Conservation (phyloP, 2,888 invertebrate species). For the Cosmorhoe ocellata region DNA sequence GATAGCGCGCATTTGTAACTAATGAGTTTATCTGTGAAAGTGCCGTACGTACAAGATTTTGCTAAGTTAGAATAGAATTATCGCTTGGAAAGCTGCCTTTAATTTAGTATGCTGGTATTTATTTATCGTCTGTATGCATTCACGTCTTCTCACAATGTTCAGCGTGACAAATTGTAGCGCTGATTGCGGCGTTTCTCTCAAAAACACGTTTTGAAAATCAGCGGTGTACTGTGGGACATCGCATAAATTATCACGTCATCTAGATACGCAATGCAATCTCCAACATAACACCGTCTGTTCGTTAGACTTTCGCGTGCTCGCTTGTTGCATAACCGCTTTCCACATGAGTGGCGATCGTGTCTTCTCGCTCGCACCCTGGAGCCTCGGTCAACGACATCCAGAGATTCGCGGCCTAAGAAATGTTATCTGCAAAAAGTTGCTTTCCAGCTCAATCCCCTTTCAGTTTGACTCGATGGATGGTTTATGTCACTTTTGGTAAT, state of each 20-base stretch:
- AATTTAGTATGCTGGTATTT: conserved; percentile 18
- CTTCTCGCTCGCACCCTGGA: conserved; percentile 67
- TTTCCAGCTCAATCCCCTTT: conserved; percentile 36
- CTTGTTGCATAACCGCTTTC: conserved; percentile 79
- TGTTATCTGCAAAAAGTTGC: conserved; percentile 40
- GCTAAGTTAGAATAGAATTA: conserved; percentile 7
- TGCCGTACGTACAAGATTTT: conserved; percentile 20
- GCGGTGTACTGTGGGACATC: conserved; percentile 26
- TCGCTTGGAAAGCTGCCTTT: conserved; percentile 21
- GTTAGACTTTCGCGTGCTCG: conserved; percentile 71
- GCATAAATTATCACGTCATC: conserved; percentile 51
- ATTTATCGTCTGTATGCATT: conserved; percentile 19
- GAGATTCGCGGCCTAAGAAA: conserved; percentile 55
- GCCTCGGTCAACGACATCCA: conserved; percentile 74
- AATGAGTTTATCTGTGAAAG: conserved; percentile 55
- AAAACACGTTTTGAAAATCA: conserved; percentile 38
- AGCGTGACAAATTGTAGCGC: conserved; percentile 27
- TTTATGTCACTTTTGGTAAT: conserved; percentile 39
- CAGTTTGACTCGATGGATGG: conserved; percentile 36
- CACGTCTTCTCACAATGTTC: conserved; percentile 15
- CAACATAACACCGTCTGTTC: conserved; percentile 49
- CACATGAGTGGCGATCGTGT: conserved; percentile 68
- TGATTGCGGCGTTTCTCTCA: conserved; percentile 31
- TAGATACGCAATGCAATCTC: conserved; percentile 57
- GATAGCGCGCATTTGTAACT: conserved; percentile 45